Evolutionary conservation across 1,140 invertebrate genomes (phyloP), one percentile per base, ranked within the genome.

Genomic region (Drosophila varians): DNA sequence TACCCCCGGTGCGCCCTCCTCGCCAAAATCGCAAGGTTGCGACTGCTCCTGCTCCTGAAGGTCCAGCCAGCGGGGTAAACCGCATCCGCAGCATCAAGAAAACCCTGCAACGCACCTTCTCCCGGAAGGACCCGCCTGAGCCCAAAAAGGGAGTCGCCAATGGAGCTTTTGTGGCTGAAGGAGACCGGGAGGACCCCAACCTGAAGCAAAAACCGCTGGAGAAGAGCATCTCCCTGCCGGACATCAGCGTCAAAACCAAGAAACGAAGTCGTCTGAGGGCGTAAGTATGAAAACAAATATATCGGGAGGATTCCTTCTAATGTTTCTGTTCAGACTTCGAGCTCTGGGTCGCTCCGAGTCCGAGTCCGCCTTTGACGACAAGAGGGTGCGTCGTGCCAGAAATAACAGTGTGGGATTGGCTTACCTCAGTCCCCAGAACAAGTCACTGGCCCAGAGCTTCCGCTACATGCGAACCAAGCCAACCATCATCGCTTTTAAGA

Each of bases 401-500:
- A 74, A 95, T 6, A 93, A 94, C 74, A 94, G 94, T 14, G 89
- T 95, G 14, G 94, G 94, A 1, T 70, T 94, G 36, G 95, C 95
- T 7, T 95, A 96, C 72, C 80, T 94, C 5, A 95, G 94, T 79
- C 95, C 95, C 7, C 95, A 96, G 80, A 96, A 96, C 78, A 94
- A 94, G 78, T 94, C 94, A 11, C 90, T 96, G 47, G 96, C 95
- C 1, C 95, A 96, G 78, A 96, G 95, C 86, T 96, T 96, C 90
- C 93, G 96, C 16, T 97, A 97, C 80, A 96, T 97, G 96, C 92
- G 96, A 31, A 95, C 94, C 46, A 97, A 97, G 83, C 96, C 96
- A 1, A 96, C 96, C 0, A 96, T 97, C 42, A 96, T 97, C 34
- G 95, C 96, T 1, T 96, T 97, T 73, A 95, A 96, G 90, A 94